Conservation (phyloP, 2,113 vertebrate genomes). For the Leptodactylus fuscus region DNA sequence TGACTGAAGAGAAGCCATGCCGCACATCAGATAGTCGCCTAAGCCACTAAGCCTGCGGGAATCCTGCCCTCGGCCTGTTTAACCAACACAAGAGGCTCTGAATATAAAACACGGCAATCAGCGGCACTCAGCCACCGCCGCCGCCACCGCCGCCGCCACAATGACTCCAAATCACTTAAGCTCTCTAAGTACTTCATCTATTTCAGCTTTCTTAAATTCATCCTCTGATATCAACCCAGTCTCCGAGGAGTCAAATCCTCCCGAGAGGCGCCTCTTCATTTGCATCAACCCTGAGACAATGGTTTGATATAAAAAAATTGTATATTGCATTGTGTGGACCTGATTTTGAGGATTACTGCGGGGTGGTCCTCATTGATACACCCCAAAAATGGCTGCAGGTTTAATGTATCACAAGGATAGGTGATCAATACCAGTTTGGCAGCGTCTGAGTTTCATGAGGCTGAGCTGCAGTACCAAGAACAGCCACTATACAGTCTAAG, state of each 20-base stretch:
- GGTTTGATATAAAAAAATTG: too few relatives aligned
- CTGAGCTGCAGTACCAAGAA: too few relatives aligned
- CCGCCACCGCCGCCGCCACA: not conserved
- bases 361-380: too few relatives aligned
- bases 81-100: not conserved
- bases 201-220: slow-evolving; percentile 2
- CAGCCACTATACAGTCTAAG: too few relatives aligned
- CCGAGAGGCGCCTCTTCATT: not conserved
- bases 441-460: too few relatives aligned
- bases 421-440: too few relatives aligned
- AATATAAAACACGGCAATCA: slow-evolving; percentile 13
- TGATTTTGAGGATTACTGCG: too few relatives aligned
- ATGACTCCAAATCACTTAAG: slow-evolving; percentile 22
- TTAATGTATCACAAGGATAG: too few relatives aligned
- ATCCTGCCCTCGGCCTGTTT: not conserved
- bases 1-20: not conserved
- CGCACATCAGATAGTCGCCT: not conserved
- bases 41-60: slow-evolving; percentile 12
- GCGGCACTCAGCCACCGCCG: not conserved
- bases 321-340: too few relatives aligned
- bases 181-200: slow-evolving; percentile 14
- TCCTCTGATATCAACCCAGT: slow-evolving; percentile 1
- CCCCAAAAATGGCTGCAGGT: too few relatives aligned
- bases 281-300: not conserved
- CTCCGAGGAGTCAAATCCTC: not conserved